A percentile compares a stretch with the other conserved stretches of the same genome.
phyloP scores from a whole-genome alignment of 2,113 vertebrate species.

The Riparia riparia region DNA sequence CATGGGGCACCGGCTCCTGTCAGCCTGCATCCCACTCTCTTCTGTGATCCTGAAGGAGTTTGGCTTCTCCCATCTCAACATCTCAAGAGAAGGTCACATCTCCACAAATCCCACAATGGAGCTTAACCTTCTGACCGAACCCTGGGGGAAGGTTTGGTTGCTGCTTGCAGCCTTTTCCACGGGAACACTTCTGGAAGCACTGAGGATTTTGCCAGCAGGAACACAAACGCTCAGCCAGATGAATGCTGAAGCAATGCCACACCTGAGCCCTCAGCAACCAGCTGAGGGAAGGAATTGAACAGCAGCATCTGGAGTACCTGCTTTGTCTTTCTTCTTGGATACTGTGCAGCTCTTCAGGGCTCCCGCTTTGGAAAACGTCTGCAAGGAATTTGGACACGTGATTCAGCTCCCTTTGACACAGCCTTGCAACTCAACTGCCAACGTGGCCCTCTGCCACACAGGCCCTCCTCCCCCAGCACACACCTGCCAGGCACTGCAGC shows the following conservation, averaged over 20 bases:
- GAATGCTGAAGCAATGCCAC: neutral
- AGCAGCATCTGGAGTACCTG: constrained; percentile 77
- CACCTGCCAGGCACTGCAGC: neutral
- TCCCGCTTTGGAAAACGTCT: constrained; percentile 90
- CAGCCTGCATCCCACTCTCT: neutral
- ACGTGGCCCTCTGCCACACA: neutral
- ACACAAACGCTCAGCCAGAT: neutral
- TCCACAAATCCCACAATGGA: neutral
- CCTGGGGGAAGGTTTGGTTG: neutral
- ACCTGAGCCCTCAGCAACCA: constrained; percentile 7
- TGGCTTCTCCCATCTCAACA: neutral
- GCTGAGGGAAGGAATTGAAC: constrained; percentile 17
- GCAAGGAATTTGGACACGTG: constrained; percentile 55
- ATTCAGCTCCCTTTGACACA: constrained; percentile 35
- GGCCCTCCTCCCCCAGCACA: neutral
- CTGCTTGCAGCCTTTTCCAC: constrained; percentile 15
- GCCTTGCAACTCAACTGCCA: neutral
- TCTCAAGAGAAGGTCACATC: neutral
- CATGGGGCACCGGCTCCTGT: fast-evolving
- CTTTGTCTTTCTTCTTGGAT: constrained; percentile 92
- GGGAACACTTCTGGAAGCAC: neutral
- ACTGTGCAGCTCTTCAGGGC: constrained; percentile 86
- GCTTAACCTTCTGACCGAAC: neutral
- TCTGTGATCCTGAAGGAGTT: neutral
- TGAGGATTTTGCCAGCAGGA: neutral